Base-by-base conservation (phyloP, 2,888 invertebrate species). In the Troilus luridus region DNA sequence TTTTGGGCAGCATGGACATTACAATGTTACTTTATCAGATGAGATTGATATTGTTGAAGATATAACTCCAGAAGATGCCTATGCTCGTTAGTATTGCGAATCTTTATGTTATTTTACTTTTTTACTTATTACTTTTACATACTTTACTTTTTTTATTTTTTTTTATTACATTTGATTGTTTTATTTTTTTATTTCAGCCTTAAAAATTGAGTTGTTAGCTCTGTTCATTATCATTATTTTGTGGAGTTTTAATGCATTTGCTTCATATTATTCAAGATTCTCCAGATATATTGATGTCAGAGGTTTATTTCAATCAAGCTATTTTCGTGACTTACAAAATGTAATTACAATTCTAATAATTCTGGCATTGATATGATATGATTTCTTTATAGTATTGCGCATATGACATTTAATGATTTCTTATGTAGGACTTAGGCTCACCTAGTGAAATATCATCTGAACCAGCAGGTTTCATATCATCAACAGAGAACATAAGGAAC, bases 1-100 rank as follows among this genome's bases (percentile, higher is more conserved):
- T 62, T 94, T 94, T 91, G 93, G 93, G 91, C 94, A 95, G 92
- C 93, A 94, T 92, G 94, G 94, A 12, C 93, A 93, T 88, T 95
- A 94, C 92, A 93, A 94, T 62, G 94, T 94, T 94, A 94, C 94
- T 93, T 92, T 94, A 21, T 41, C 92, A 6, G 58, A 62, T 27
- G 94, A 94, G 92, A 93, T 94, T 0, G 19, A 92, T 11, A 92
- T 94, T 92, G 93, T 94, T 90, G 92, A 93, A 12, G 92, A 93
- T 59, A 92, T 91, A 67, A 92, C 94, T 91, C 93, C 94, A 88
- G 91, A 92, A n/a, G 93, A 93, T 92, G 93, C 93, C 54, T 94
- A 94, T 92, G 93, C 94, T 91, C 94, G 94, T 94, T 93, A 94
- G 94, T 93, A 21, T 17, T 59, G 19, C 64, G 7, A 14, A 67